phyloP scores from a whole-genome alignment of 2,113 vertebrate genomes.

The Xenopus borealis region DNA sequence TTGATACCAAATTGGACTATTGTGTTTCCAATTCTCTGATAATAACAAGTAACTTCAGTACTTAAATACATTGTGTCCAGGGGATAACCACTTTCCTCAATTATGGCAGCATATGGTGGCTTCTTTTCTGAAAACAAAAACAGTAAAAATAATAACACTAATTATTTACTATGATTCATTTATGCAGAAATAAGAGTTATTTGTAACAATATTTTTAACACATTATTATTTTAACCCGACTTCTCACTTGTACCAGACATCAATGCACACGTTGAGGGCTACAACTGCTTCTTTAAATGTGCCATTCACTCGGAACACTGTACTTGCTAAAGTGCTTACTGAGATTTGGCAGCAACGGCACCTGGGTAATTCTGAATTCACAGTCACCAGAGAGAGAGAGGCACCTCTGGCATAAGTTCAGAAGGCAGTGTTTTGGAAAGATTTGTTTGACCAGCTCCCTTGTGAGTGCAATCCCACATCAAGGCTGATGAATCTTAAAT shows the following conservation, averaged over 20 bases:
- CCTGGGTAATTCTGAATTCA: conserved; percentile 51
- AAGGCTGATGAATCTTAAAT: conserved; percentile 55
- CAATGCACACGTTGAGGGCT: neutral
- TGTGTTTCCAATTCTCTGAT: too few species aligned
- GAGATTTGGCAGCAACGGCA: conserved; percentile 55
- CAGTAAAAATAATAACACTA: too few species aligned
- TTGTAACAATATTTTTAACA: too few species aligned
- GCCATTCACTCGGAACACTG: neutral
- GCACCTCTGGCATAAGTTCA: conserved; percentile 58
- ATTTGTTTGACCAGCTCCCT: conserved; percentile 59
- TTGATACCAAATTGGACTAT: too few species aligned
- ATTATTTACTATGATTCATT: too few species aligned
- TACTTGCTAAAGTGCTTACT: conserved; percentile 54
- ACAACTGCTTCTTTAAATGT: conserved; percentile 52
- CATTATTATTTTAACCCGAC: too few species aligned
- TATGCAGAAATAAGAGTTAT: too few species aligned
- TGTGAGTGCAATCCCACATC: conserved; percentile 54
- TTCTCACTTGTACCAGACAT: neutral
- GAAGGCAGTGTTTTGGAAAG: conserved; percentile 65
- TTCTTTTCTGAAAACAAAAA: too few species aligned
- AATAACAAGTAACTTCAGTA: too few species aligned
- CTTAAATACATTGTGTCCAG: too few species aligned
- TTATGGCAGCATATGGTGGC: too few species aligned
- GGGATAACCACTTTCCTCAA: too few species aligned
- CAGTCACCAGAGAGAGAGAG: conserved; percentile 56